Base-by-base conservation (phyloP, 2,113 vertebrate species). In the Conger conger region DNA sequence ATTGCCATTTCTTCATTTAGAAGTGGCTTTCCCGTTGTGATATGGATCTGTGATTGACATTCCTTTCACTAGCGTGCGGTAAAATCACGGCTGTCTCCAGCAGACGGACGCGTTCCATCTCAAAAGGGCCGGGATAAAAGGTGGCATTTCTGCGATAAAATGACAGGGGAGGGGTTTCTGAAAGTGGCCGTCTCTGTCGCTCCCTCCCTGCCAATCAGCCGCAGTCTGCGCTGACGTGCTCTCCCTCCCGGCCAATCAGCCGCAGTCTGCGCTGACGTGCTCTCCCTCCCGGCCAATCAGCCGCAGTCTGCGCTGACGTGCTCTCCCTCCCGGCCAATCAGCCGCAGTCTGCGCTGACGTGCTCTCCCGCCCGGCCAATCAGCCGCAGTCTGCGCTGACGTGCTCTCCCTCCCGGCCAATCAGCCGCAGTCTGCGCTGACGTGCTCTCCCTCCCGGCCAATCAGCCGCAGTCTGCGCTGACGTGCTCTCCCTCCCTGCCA, bases 51-150 rank as follows among this genome's bases (percentile, higher is more conserved):
- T 60, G 36, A 87, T 79, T 86, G 82, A 86, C 84, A 84, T 86
- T 86, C 82, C 84, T 57, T 82, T 53, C 54, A 80, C n/a, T 80
- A 79, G 73, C 86, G 82, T 42, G 40, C 38, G 77, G 85, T 88
- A 82, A 86, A 86, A 85, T 50, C 11, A 80, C 17, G 50, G 36
- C 76, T 84, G 60, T 63, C 42, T 68, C 2, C 33, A 23, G 50
- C 37, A 15, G 23, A 9, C 40, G 50, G 45, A 30, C 35, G 54
- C 33, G 35, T 78, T 79, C 57, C 80, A 68, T 80, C 17, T 37
- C 80, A 86, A 87, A 86, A 63, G n/a, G 8, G 4, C 23, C 37
- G 76, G 73, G 18, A 87, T 87, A 87, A 89, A 86, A 82, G 82
- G 40, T 84, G 54, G 57, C 80, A 84, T 86, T 83, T 86, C 84